These are phyloP conservation scores for Oenanthe oenanthe DNA, from an alignment of 2,113 vertebrate species.

Conservation along the genomic window DNA sequence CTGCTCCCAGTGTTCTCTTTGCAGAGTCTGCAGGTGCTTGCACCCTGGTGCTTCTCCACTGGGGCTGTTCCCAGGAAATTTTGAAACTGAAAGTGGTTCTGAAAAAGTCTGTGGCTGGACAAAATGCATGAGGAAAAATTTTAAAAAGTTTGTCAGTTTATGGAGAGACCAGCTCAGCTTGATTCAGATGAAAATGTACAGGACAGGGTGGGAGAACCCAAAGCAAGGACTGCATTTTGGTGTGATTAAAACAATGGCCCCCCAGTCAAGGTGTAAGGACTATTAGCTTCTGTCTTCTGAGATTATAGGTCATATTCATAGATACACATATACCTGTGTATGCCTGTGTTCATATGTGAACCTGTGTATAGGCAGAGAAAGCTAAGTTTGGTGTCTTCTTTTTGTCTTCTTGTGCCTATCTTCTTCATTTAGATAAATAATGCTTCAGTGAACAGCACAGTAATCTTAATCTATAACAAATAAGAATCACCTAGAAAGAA, in stretches of 20 bases:
- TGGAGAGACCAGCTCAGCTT: neutral
- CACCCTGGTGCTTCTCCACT: rapidly evolving
- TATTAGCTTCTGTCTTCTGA: neutral
- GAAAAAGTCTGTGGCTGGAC: neutral
- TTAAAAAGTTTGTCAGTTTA: neutral
- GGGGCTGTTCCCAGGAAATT: neutral
- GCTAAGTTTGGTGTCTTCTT: neutral
- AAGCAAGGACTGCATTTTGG: neutral
- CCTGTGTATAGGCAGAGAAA: neutral
- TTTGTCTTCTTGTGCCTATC: neutral
- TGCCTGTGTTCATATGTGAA: rapidly evolving
- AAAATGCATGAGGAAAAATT: neutral
- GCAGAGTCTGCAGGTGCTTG: rapidly evolving
- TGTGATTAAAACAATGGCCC: neutral
- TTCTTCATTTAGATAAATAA: neutral
- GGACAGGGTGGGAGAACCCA: neutral
- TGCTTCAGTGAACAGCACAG: neutral
- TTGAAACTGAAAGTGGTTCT: neutral
- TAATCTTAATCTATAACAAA: neutral
- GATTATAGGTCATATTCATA: neutral
- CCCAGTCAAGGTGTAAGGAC: neutral
- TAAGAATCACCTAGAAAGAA: neutral
- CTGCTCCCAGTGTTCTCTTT: neutral
- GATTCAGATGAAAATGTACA: neutral
- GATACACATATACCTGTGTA: rapidly evolving